These are phyloP conservation scores for Metridium senile DNA, from an alignment of 92 coral and sea anemone species.

Conservation along the genomic window DNA sequence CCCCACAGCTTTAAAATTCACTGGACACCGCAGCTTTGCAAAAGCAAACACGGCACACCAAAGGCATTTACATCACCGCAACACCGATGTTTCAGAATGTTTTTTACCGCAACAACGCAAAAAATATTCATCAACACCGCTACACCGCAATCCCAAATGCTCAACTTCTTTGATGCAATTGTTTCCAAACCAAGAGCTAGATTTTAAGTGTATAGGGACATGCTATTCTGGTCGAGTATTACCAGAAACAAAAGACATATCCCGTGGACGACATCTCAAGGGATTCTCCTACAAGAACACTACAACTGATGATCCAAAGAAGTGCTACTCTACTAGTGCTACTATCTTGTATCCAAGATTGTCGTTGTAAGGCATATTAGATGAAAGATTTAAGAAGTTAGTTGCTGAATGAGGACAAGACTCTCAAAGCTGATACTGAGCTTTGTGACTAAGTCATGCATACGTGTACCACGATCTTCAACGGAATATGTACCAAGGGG, in stretches of 20 bases:
- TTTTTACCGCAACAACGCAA: too few relatives aligned
- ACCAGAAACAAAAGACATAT: background rate
- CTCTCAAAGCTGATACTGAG: slow-evolving; percentile 5
- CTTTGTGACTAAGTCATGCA: background rate
- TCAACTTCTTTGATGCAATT: too few relatives aligned
- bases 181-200: background rate
- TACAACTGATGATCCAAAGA: slow-evolving; percentile 31
- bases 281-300: slow-evolving; percentile 43
- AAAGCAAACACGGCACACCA: too few relatives aligned
- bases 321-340: slow-evolving; percentile 48
- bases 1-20: too few relatives aligned
- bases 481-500: slow-evolving; percentile 9
- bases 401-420: slow-evolving; percentile 48
- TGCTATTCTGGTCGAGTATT: background rate
- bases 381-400: slow-evolving; percentile 35
- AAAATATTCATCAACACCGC: background rate
- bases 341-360: slow-evolving; percentile 30
- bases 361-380: slow-evolving; percentile 45
- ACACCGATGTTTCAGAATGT: too few relatives aligned
- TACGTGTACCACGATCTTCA: background rate
- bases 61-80: too few relatives aligned
- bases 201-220: background rate
- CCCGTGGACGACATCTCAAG: slow-evolving; percentile 2
- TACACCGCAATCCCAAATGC: too few relatives aligned
- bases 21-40: too few relatives aligned